phyloP scores from a whole-genome alignment of 2,113 vertebrate species.

The Zosterops pallidus region DNA sequence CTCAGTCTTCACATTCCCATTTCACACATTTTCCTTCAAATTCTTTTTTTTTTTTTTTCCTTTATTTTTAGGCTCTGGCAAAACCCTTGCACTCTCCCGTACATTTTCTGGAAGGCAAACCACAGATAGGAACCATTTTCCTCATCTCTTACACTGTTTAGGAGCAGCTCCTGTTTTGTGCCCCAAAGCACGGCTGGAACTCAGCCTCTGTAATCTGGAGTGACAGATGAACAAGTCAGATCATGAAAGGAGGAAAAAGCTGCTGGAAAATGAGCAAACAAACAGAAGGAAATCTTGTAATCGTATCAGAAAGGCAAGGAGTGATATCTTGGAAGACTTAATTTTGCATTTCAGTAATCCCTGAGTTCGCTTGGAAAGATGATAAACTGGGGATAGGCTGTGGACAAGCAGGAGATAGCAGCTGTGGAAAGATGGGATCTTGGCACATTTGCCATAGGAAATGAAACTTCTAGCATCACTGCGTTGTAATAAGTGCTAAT shows the following conservation, averaged over 20 bases:
- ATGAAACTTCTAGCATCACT: conserved; percentile 11
- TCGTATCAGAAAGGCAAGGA: background rate
- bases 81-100: background rate
- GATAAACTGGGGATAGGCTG: background rate
- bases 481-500: background rate
- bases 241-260: conserved; percentile 25
- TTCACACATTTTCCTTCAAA: background rate
- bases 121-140: background rate
- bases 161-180: background rate
- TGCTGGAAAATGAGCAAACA: conserved; percentile 1
- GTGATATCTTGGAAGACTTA: background rate
- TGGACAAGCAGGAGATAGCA: background rate
- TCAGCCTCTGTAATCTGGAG: conserved; percentile 1
- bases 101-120: background rate
- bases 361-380: background rate
- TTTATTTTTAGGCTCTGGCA: background rate
- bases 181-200: background rate
- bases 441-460: background rate
- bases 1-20: background rate
- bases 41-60: background rate
- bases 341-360: background rate
- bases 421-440: background rate
- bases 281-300: background rate
- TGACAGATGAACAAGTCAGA: conserved; percentile 50
- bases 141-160: background rate